Evolutionary conservation across 1,140 invertebrate genomes (phyloP), one percentile per base, ranked within the genome.

Genomic region (Camponotus floridanus): DNA sequence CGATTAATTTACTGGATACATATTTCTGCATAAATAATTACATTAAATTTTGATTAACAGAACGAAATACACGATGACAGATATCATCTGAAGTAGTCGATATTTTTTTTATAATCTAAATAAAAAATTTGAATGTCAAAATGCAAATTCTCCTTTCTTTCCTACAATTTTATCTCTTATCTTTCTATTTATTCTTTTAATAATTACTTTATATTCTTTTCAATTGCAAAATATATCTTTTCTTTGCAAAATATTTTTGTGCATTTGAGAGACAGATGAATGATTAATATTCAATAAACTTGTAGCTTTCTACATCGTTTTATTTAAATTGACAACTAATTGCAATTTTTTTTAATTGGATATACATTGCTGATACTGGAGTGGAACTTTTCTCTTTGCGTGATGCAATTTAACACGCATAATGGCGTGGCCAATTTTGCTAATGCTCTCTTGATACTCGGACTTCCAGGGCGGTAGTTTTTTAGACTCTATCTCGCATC

Each of bases 371-470:
- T 74, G 51, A 26, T 74, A 74, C 45, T 59, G 86, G 0, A 45
- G 1, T 4, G 88, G 62, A 15, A n/a, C 3, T 9, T 57, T 65
- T 2, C n/a, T 83, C 3, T 78, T 62, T 36, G 18, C 48, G 0
- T 87, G 76, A 78, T 96, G 96, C 15, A 96, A 86, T 89, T 95
- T 96, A 87, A 95, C 94, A 33, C 94, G 93, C 88, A 96, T 96
- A 18, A 97, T 96, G 36, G 95, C 94, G 0, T 94, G 94, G 1
- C 96, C 96, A 31, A 96, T 91, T 90, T 95, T 95, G 9, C 94
- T 95, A 3, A 96, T 96, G 0, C 92, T 95, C 79, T 96, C 96
- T 92, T 96, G 95, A 88, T 97, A 97, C 91, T 97, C 96, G 0
- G 95, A 95, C 73, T 94, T 95, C 91, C 92, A 92, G 5, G 90